A percentile compares a stretch with the other conserved stretches of the same genome.
These are phyloP conservation scores for Oncorhynchus nerka DNA, from an alignment of 2,113 vertebrate species.

Conservation along the genomic window DNA sequence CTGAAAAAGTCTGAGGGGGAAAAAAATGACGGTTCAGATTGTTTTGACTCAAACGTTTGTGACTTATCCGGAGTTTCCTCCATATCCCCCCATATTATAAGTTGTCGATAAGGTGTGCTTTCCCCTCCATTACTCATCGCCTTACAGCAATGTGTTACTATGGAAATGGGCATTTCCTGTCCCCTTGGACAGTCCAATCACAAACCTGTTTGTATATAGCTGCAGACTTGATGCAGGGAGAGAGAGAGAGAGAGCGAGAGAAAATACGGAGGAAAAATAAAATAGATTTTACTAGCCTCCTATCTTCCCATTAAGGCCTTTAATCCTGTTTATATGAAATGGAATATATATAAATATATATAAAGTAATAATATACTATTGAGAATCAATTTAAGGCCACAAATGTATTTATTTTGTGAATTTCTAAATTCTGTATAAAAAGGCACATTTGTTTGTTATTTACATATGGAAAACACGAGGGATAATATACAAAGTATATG, in stretches of 20 bases:
- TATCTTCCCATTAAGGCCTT: conserved; percentile 41
- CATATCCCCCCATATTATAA: conserved; percentile 53
- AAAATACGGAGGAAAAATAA: conserved; percentile 47
- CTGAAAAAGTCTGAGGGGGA: conserved; percentile 22
- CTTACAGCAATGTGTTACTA: conserved; percentile 66
- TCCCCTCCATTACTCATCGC: conserved; percentile 48
- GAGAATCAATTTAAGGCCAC: conserved; percentile 72
- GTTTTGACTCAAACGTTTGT: neutral
- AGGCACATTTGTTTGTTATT: conserved; percentile 66
- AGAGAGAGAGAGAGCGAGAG: conserved; percentile 43
- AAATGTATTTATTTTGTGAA: conserved; percentile 82
- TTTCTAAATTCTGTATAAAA: conserved; percentile 78
- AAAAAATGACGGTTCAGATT: conserved; percentile 21
- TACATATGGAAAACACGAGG: conserved; percentile 73
- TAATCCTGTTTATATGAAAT: conserved; percentile 70
- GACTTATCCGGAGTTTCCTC: conserved; percentile 22
- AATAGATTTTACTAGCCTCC: conserved; percentile 56
- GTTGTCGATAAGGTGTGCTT: conserved; percentile 46
- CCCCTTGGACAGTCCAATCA: conserved; percentile 59
- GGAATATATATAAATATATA: conserved; percentile 55
- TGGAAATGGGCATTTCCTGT: conserved; percentile 72
- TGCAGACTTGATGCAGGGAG: conserved; percentile 52
- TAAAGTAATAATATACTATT: conserved; percentile 42
- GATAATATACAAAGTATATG: conserved; percentile 64
- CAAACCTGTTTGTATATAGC: conserved; percentile 63